Conservation (phyloP, 2,797 vertebrate genomes). For the Sparidentex hasta region DNA sequence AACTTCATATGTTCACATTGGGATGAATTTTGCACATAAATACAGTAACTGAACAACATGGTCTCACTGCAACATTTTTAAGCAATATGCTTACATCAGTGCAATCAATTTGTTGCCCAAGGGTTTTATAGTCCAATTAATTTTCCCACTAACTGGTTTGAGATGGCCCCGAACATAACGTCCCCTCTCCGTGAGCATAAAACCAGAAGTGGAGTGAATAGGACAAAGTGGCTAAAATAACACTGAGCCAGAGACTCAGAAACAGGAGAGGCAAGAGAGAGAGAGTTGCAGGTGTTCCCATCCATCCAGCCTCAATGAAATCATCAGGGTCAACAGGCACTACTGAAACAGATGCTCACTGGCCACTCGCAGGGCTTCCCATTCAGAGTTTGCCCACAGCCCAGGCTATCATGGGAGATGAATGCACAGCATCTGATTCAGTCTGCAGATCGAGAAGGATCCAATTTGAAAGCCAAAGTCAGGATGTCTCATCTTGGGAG, state of each 20-base stretch:
- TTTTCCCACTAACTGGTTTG: constrained; percentile 30
- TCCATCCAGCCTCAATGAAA: constrained; percentile 36
- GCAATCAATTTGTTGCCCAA: background rate
- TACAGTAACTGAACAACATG: background rate
- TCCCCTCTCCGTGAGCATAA: constrained; percentile 28
- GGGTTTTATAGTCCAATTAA: constrained; percentile 30
- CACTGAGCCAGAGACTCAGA: background rate
- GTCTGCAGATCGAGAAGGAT: constrained; percentile 60
- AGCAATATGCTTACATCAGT: background rate
- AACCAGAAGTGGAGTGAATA: constrained; percentile 25
- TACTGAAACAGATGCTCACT: constrained; percentile 54
- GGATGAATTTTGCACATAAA: background rate
- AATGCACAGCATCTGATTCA: constrained; percentile 51
- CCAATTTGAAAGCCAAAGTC: constrained; percentile 63
- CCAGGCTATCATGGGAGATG: constrained; percentile 44
- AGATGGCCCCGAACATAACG: constrained; percentile 7
- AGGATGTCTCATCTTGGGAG: constrained; percentile 56
- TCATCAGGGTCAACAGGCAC: constrained; percentile 48
- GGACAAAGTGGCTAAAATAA: background rate
- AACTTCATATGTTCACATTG: background rate
- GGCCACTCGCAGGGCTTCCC: constrained; percentile 33
- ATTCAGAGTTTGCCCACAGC: constrained; percentile 26
- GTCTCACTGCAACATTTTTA: background rate
- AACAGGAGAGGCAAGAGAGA: background rate
- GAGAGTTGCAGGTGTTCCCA: constrained; percentile 4